Evolutionary conservation across 2,113 vertebrate genomes (phyloP), one percentile per base, ranked within the genome.

Genomic region (Mirounga angustirostris): DNA sequence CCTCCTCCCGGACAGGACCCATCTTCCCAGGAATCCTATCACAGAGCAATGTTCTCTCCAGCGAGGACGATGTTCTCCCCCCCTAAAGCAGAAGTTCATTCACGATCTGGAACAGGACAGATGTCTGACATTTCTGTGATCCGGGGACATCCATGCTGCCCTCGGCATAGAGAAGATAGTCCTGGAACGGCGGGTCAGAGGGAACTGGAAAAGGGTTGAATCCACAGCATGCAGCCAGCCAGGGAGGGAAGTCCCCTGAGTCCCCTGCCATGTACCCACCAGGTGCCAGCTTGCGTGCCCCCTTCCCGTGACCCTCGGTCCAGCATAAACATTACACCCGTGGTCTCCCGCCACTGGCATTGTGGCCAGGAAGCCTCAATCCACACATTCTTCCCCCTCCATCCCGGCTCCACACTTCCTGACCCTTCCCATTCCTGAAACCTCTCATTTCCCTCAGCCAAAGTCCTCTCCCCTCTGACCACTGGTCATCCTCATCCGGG

Each of bases 201-300:
- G 21, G 16, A 1, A 2, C 30, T 3, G 8, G 58, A 76, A 30
- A 61, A 54, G 13, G 15, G 21, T 15, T 6, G 30, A 43, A 26
- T n/a, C 15, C 91, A n/a, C 12, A 8, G 36, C 8, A 3, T 11
- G 28, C 74, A 30, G 43, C 74, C 74, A 8, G 7, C 43, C 24
- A 16, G 24, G 26, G 43, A 76, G 26, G 73, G 74, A 43, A 2
- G 43, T 30, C 15, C 43, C 43, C 43, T 7, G 7, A 7, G 14
- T 4, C 74, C 74, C 71, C 14, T 6, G 7, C 24, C 0, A 7
- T 50, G 24, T 13, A 28, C 43, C 73, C 26, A 2, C 40, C 5
- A 1, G 71, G n/a, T 2, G 0, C 28, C 7, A 28, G 6, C 79
- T 4, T 14, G 40, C 46, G 40, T 26, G 40, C 22, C 1, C 22